Base-by-base conservation (phyloP, 2,888 invertebrate genomes). In the Eulithis testata region DNA sequence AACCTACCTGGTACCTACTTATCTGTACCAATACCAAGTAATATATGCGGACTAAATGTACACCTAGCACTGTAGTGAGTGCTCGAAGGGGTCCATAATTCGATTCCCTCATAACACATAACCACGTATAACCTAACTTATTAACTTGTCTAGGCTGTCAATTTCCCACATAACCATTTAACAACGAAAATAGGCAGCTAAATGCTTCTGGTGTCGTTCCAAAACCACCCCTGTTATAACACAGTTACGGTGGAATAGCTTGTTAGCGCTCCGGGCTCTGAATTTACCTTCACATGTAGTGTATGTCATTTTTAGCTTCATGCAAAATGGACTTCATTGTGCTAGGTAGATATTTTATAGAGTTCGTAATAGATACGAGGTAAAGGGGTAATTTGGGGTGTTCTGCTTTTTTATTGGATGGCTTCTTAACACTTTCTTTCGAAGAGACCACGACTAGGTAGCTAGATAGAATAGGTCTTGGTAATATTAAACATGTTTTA, bases 191-290 rank as follows among this genome's bases (percentile, higher is more conserved):
- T 50, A 50, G 50, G 27, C 21, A 50, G 50, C 27, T 40, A 40
- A 27, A 7, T 8, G 7, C 4, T 9, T 1, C 3, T n/a, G 9
- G 14, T 43, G 37, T 12, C 45, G 31, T 36, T 60, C 37, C 5
- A 60, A 53, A 37, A 45, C 11, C 53, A 47, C 52, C 53, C 53
- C 11, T 60, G 47, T 47, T 9, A 37, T 36, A 12, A 40, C 52
- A 1, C 4, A 9, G 5, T 5, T 53, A 60, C 3, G 14, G 59
- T 52, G 27, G n/a, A 44, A 51, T 27, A 31, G 31, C 27, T 59
- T 40, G 52, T 52, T 40, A 50, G 44, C 4, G 27, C 40, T 49
- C 12, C 11, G 44, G 44, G 44, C 44, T 12, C 12, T 14, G 12
- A 2, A 40, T 40, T 40, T 40, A 8, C 9, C 40, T 5, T 40